Evolutionary conservation across 2,113 vertebrate species (phyloP).

Genomic region (Ageneiosus marmoratus): DNA sequence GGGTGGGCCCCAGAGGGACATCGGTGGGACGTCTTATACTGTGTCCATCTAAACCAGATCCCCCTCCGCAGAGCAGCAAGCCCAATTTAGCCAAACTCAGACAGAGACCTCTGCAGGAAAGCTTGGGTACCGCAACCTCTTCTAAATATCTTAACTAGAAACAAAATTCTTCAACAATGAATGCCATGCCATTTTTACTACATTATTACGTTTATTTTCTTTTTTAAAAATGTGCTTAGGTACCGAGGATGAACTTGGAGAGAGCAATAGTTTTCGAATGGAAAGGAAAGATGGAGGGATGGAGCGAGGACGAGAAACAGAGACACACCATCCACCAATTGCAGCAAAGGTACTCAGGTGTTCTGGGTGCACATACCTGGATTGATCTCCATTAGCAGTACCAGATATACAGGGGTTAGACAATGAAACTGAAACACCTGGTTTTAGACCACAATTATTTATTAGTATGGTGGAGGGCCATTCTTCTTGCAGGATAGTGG

Average conservation of each 20-base stretch:
- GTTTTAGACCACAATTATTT: too few relatives aligned
- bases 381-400: too few relatives aligned
- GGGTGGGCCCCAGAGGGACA: slow-evolving; percentile 28
- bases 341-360: slow-evolving; percentile 62
- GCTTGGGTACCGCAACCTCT: slow-evolving; percentile 68
- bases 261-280: slow-evolving; percentile 50
- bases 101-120: slow-evolving; percentile 76
- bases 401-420: too few relatives aligned
- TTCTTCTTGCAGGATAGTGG: too few relatives aligned
- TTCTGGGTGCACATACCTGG: too few relatives aligned
- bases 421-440: too few relatives aligned
- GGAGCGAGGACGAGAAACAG: slow-evolving; percentile 57
- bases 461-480: too few relatives aligned
- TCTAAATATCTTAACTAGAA: background rate
- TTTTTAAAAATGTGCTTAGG: slow-evolving; percentile 29
- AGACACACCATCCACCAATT: slow-evolving; percentile 64
- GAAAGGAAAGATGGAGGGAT: slow-evolving; percentile 58
- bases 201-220: background rate
- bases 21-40: slow-evolving; percentile 43
- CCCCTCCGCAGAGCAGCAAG: slow-evolving; percentile 70
- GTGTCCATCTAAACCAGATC: slow-evolving; percentile 63
- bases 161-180: background rate
- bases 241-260: slow-evolving; percentile 68
- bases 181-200: background rate
- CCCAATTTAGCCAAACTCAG: slow-evolving; percentile 68